These are phyloP conservation scores for Euzophera pinguis DNA, from an alignment of 2,888 invertebrate species.

Conservation along the genomic window DNA sequence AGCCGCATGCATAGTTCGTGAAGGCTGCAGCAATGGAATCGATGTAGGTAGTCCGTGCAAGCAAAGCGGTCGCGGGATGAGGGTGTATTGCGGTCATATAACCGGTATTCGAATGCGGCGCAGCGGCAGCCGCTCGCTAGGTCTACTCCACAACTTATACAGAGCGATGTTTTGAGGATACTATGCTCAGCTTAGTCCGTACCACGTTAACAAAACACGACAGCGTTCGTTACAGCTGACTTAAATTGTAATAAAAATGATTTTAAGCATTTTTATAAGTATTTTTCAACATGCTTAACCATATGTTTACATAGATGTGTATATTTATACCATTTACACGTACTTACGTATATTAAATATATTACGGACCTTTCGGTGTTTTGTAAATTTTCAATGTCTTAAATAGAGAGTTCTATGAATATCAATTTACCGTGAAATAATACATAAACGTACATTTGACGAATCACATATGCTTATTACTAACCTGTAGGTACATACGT, in stretches of 20 bases:
- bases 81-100: conserved; percentile 77
- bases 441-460: conserved; percentile 17
- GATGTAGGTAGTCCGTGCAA: conserved; percentile 32
- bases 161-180: conserved; percentile 74
- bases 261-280: no score
- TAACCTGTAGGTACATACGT: no score
- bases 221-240: conserved; percentile 53
- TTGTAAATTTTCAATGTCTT: no score
- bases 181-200: conserved; percentile 61
- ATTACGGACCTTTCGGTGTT: no score
- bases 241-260: no score
- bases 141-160: conserved; percentile 41
- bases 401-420: no score
- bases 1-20: conserved; percentile 21
- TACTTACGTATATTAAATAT: no score
- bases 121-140: conserved; percentile 54
- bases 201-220: conserved; percentile 65
- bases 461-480: not conserved
- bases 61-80: conserved; percentile 44
- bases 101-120: conserved; percentile 72
- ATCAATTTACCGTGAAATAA: conserved; percentile 21
- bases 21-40: conserved; percentile 48
- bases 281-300: no score
- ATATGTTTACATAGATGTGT: no score
- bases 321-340: no score